Evolutionary conservation across 2,113 vertebrate genomes (phyloP).

Genomic region (Narcine bancroftii): DNA sequence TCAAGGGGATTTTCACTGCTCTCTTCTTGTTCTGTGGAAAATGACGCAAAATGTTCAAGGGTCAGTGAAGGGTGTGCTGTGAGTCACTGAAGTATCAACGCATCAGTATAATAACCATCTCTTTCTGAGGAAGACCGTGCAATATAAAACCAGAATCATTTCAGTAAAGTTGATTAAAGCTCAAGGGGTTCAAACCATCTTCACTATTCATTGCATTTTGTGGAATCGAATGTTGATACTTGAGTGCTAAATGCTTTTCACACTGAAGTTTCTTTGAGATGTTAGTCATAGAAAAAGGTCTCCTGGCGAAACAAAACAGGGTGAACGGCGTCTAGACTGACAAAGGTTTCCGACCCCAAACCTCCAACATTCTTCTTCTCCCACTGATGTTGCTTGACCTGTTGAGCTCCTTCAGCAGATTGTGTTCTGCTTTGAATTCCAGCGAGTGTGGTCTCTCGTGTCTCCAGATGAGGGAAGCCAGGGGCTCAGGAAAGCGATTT

Average conservation of each 20-base stretch:
- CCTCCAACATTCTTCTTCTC: no score
- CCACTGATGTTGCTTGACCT: no score
- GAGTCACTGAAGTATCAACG: not conserved
- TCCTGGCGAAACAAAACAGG: no score
- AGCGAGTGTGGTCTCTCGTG: no score
- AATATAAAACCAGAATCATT: not conserved
- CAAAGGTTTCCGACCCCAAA: no score
- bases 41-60: not conserved
- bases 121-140: not conserved
- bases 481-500: no score
- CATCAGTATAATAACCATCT: not conserved
- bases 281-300: not conserved
- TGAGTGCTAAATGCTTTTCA: not conserved
- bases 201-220: not conserved
- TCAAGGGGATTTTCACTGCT: not conserved
- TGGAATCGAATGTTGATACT: not conserved
- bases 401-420: no score
- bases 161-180: not conserved
- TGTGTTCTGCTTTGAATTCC: no score
- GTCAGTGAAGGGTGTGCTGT: not conserved
- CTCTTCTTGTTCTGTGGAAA: no score
- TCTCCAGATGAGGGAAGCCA: no score
- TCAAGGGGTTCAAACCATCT: not conserved
- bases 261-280: not conserved
- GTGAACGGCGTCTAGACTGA: no score